These are phyloP conservation scores for Brachyrhaphis roseni DNA, from an alignment of 2,797 vertebrate species.

Conservation along the genomic window DNA sequence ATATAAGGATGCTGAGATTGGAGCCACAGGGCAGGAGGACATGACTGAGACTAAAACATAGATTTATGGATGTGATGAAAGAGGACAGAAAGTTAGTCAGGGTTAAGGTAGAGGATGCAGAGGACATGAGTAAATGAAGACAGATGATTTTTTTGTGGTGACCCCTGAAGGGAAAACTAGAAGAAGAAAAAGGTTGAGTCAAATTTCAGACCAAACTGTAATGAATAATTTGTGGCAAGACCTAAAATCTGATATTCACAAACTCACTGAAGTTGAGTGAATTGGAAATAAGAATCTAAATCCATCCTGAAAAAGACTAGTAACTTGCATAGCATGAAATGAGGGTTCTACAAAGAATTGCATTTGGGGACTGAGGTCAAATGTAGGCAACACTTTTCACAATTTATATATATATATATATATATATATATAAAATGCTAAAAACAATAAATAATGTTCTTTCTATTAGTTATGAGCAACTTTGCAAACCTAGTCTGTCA, in stretches of 20 bases:
- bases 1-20: background rate
- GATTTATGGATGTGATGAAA: background rate
- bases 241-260: background rate
- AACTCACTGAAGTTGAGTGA: background rate
- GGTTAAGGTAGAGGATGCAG: background rate
- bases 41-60: background rate
- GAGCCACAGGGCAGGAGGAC: background rate
- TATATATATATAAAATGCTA: background rate
- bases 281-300: background rate
- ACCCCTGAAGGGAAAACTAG: background rate
- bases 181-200: background rate
- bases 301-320: background rate
- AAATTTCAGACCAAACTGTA: background rate
- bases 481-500: background rate
- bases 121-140: background rate
- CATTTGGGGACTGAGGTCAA: background rate
- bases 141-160: background rate
- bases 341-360: background rate
- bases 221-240: background rate
- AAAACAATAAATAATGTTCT: background rate
- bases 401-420: background rate
- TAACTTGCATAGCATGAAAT: background rate
- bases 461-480: background rate
- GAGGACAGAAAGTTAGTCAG: background rate
- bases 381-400: background rate